Base-by-base conservation (phyloP, 1,140 invertebrate genomes). In the Atopsyche davidsoni region DNA sequence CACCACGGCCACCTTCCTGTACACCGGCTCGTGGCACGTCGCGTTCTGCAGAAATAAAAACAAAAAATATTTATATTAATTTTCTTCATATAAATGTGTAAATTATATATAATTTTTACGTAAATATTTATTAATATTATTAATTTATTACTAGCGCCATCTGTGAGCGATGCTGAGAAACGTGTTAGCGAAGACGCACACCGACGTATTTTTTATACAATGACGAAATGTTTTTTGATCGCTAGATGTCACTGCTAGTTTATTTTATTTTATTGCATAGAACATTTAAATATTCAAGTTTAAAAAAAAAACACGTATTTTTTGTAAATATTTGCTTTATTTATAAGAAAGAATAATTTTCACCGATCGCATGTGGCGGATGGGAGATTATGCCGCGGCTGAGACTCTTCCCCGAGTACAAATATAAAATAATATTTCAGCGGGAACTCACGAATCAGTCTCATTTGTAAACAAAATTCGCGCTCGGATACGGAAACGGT, bases 1-100 rank as follows among this genome's bases (percentile, higher is more conserved):
- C 9, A 96, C 94, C 17, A 96, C 86, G 0, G 92, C 92, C 4
- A 96, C 92, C 65, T 92, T 89, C 63, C 93, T 87, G 67, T 88
- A 94, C 2, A 83, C 79, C 46, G 78, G 76, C 46, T 82, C 81
- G 50, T 73, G 70, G 53, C 59, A 68, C 7, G 74, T 69, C 11
- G 76, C 73, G 58, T 78, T 78, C 70, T 79, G 73, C 46, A 72
- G 72, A 62, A 69, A 70, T 11, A 39, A 34, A 35, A 51, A 49
- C 1, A 41, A 41, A 25, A 6, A 28, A 28, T 28, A 7, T 28
- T 28, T n/a, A n/a, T n/a, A n/a, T n/a, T 6, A 19, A 19, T 40
- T 40, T 40, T 24, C 19, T 14, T 38, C 35, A 14, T 10, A 38
- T 9, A 38, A 38, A 6, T 14, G 35, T 10, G 17, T 38, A 38